Conservation (phyloP, 2,113 vertebrate genomes). For the Tamias sibiricus region DNA sequence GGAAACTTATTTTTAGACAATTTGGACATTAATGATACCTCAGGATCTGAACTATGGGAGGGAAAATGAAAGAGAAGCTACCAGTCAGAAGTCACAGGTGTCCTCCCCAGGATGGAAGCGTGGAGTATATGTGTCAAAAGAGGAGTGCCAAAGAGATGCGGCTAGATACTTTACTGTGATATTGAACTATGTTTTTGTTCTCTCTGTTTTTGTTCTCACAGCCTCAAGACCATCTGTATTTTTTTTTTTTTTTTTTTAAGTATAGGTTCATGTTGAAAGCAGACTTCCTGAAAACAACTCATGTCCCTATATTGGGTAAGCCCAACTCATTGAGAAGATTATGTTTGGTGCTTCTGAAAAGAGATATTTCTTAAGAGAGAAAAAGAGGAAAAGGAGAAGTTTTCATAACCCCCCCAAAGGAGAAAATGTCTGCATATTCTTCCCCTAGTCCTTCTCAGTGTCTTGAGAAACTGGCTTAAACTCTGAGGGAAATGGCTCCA, state of each 20-base stretch:
- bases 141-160: neutral
- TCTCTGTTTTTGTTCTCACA: neutral
- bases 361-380: neutral
- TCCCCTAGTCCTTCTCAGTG: neutral
- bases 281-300: neutral
- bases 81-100: neutral
- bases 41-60: neutral
- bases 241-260: neutral
- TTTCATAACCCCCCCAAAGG: neutral
- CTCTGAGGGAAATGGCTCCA: neutral
- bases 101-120: neutral
- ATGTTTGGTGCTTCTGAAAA: neutral
- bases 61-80: neutral
- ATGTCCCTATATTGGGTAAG: neutral
- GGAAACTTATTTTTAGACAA: neutral
- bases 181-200: neutral
- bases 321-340: neutral
- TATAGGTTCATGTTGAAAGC: neutral
- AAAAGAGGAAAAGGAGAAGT: rapidly evolving
- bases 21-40: neutral
- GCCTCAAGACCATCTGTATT: neutral
- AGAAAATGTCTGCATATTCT: neutral
- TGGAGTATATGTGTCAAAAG: neutral
- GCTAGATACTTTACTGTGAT: neutral
- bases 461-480: neutral